Conservation (phyloP, 1,140 invertebrate species). For the Steinernema feltiae region DNA sequence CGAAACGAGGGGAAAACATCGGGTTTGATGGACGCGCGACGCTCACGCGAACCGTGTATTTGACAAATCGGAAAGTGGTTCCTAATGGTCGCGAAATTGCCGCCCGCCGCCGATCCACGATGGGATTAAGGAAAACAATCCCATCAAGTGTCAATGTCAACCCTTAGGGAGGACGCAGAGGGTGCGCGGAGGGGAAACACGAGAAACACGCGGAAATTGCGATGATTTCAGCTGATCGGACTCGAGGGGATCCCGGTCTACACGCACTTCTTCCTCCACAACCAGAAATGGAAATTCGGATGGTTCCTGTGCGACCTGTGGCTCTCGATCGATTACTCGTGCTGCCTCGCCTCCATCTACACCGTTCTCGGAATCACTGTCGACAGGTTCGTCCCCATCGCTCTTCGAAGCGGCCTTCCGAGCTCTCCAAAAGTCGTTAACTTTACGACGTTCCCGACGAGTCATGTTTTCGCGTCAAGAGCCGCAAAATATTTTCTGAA, state of each 20-base stretch:
- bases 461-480: too few relatives aligned
- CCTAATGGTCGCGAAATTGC: neutral
- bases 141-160: neutral
- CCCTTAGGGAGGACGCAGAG: neutral
- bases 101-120: too few relatives aligned
- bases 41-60: neutral
- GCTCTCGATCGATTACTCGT: slow-evolving; percentile 97
- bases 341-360: slow-evolving; percentile 96
- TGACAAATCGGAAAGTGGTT: slow-evolving; percentile 17
- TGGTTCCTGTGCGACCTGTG: slow-evolving; percentile 92
- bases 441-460: too few relatives aligned
- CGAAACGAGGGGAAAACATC: neutral
- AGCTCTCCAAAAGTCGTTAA: too few relatives aligned
- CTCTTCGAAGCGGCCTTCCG: too few relatives aligned
- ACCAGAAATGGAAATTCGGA: slow-evolving; percentile 92
- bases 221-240: slow-evolving; percentile 69
- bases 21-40: neutral
- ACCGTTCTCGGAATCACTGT: slow-evolving; percentile 97
- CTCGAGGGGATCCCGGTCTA: slow-evolving; percentile 67
- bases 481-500: neutral
- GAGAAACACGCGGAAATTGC: neutral
- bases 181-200: neutral
- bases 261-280: slow-evolving; percentile 75
- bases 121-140: neutral
- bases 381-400: slow-evolving; percentile 72